Conservation (phyloP, 2,888 invertebrate genomes). For the Agelastica alni region DNA sequence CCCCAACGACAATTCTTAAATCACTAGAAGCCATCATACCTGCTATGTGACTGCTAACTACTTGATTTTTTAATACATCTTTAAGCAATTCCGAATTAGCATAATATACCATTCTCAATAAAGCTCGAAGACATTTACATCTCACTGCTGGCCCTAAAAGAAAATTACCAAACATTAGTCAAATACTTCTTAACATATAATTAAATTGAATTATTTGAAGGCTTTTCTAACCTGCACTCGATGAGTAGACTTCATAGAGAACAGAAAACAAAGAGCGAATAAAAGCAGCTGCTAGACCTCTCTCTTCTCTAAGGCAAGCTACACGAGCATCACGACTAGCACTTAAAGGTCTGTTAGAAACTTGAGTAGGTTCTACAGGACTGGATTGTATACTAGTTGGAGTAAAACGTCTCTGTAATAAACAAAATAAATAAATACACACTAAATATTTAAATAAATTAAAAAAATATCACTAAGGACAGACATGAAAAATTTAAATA, state of each 20-base stretch:
- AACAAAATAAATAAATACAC: slow-evolving; percentile 50
- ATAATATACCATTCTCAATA: slow-evolving; percentile 95
- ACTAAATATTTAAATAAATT: too few relatives aligned
- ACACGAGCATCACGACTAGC: slow-evolving; percentile 67
- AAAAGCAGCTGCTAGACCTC: slow-evolving; percentile 70
- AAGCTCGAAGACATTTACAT: slow-evolving; percentile 93
- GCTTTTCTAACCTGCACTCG: slow-evolving; percentile 16
- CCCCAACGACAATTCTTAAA: slow-evolving; percentile 94
- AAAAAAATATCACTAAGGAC: too few relatives aligned
- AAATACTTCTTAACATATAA: slow-evolving; percentile 61
- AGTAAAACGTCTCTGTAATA: slow-evolving; percentile 60
- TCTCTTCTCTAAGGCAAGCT: slow-evolving; percentile 71
- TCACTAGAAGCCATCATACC: slow-evolving; percentile 98
- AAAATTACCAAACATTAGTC: too few relatives aligned
- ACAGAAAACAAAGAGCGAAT: slow-evolving; percentile 85
- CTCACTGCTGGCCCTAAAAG: slow-evolving; percentile 97
- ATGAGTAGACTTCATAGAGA: slow-evolving; percentile 84
- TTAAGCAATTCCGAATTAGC: slow-evolving; percentile 85
- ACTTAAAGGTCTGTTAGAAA: slow-evolving; percentile 46
- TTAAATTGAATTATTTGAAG: not conserved
- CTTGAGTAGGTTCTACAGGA: slow-evolving; percentile 43
- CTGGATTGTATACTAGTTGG: slow-evolving; percentile 61
- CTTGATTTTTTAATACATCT: slow-evolving; percentile 71
- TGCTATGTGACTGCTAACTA: slow-evolving; percentile 95
- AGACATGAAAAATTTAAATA: too few relatives aligned